These are phyloP conservation scores for Lepidurus arcticus DNA, from an alignment of 1,140 invertebrate genomes.

Conservation along the genomic window DNA sequence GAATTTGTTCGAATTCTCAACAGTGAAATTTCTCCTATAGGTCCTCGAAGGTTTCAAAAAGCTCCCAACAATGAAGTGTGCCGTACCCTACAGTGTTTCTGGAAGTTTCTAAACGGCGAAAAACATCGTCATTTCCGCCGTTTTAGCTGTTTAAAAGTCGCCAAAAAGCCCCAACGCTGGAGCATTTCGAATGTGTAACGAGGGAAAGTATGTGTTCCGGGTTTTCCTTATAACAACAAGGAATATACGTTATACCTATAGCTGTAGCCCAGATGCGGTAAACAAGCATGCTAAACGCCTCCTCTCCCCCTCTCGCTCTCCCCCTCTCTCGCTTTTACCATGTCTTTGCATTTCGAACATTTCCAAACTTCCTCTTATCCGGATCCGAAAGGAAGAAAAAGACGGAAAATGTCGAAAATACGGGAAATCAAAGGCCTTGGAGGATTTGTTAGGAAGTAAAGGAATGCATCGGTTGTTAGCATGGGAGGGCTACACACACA, in stretches of 20 bases:
- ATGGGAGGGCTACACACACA: not conserved
- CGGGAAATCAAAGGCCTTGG: not conserved
- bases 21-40: too few species aligned
- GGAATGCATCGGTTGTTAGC: slow-evolving; percentile 2
- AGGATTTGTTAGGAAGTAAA: not conserved
- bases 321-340: not conserved
- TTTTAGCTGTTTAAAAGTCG: too few species aligned
- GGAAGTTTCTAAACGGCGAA: too few species aligned
- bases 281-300: not conserved
- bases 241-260: not conserved
- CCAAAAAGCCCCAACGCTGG: too few species aligned
- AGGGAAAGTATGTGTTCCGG: not conserved
- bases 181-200: not conserved
- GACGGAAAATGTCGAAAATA: not conserved
- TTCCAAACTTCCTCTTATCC: not conserved
- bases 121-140: too few species aligned
- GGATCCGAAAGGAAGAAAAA: not conserved
- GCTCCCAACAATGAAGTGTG: too few species aligned
- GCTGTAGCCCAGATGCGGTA: not conserved
- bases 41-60: too few species aligned
- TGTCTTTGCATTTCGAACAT: not conserved
- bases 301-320: not conserved
- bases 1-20: not conserved
- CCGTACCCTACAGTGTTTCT: too few species aligned
- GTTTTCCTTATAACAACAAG: not conserved